Conservation (phyloP, 2,113 vertebrate genomes). For the Apteryx mantelli region DNA sequence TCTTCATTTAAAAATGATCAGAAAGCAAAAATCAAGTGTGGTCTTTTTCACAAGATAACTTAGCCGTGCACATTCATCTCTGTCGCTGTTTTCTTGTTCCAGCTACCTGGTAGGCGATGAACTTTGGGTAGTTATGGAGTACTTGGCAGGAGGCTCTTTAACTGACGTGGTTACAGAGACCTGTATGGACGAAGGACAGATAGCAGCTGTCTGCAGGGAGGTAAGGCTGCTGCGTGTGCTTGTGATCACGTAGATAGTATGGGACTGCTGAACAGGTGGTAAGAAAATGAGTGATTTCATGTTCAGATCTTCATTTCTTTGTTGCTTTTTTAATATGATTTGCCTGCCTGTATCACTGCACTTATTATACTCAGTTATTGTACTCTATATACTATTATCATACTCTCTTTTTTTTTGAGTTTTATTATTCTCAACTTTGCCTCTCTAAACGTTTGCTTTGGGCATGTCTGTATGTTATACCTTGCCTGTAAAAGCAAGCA, state of each 20-base stretch:
- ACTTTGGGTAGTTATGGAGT: slow-evolving; percentile 99
- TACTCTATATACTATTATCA: neutral
- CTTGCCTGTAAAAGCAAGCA: slow-evolving; percentile 6
- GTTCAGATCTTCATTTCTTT: neutral
- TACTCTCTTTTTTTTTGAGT: neutral
- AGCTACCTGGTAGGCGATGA: slow-evolving; percentile 98
- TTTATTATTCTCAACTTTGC: neutral
- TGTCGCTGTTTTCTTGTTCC: slow-evolving; percentile 26
- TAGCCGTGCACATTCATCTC: neutral
- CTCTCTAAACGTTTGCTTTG: neutral
- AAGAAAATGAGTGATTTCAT: neutral
- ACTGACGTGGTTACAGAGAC: slow-evolving; percentile 98
- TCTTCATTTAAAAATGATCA: neutral
- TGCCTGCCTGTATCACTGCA: neutral
- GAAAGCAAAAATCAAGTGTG: neutral
- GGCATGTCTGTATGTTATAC: neutral
- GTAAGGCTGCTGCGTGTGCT: slow-evolving; percentile 66
- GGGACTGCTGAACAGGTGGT: neutral
- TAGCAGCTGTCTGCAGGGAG: slow-evolving; percentile 98
- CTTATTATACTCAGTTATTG: neutral
- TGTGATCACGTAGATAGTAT: neutral
- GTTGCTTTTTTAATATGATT: neutral
- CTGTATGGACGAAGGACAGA: slow-evolving; percentile 99
- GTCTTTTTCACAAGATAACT: neutral
- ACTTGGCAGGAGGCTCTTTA: slow-evolving; percentile 95